phyloP scores from a whole-genome alignment of 2,888 invertebrate genomes.

The Glaucopsyche alexis region DNA sequence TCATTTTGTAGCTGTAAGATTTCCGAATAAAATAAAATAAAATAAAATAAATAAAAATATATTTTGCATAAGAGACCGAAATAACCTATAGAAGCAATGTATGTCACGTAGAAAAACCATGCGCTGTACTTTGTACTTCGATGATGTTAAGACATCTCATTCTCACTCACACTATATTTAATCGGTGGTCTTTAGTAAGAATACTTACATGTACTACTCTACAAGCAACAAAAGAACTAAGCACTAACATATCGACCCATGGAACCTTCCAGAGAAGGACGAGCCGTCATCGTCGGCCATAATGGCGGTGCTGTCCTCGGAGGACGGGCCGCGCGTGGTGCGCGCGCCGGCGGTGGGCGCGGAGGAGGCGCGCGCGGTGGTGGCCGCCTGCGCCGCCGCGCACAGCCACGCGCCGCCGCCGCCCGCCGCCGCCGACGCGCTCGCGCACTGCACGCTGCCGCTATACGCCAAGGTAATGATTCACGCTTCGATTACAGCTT shows the following conservation, averaged over 20 bases:
- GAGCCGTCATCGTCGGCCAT: constrained; percentile 72
- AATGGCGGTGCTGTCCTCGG: constrained; percentile 74
- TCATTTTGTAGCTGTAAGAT: no score
- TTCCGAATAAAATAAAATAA: no score
- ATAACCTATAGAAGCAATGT: no score
- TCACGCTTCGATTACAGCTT: background rate
- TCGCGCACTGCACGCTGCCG: constrained; percentile 83
- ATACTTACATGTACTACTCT: no score
- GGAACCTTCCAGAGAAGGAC: constrained; percentile 56
- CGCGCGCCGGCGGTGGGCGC: constrained; percentile 67
- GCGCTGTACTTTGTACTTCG: no score
- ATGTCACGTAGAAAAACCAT: no score
- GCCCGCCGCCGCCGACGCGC: constrained; percentile 80
- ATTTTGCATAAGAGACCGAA: no score
- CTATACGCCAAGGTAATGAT: constrained; percentile 83
- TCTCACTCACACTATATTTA: no score
- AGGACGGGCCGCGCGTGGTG: constrained; percentile 67
- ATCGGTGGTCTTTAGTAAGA: no score
- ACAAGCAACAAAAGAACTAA: no score
- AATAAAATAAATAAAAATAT: no score
- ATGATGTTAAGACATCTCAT: no score
- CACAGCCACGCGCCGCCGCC: constrained; percentile 79
- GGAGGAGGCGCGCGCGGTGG: constrained; percentile 66
- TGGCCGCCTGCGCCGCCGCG: constrained; percentile 65
- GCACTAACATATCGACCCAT: background rate